These are phyloP conservation scores for Budorcas taxicolor DNA, from an alignment of 2,113 vertebrate genomes.

Conservation along the genomic window DNA sequence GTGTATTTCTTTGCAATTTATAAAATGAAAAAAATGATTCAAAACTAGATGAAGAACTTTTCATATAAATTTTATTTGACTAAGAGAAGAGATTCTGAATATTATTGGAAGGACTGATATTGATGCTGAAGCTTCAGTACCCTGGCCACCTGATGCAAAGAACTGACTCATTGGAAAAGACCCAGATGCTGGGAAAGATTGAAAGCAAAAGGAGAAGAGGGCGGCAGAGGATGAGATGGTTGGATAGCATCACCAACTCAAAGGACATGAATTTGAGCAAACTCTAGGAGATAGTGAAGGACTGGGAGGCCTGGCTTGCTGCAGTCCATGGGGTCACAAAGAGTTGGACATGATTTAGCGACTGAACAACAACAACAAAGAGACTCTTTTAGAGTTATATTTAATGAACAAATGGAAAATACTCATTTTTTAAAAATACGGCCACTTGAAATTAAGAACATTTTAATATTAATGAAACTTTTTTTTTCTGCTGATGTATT, in stretches of 20 bases:
- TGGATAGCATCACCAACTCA: background rate
- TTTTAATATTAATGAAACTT: background rate
- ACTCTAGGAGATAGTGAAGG: background rate
- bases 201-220: background rate
- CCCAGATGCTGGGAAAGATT: background rate
- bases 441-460: background rate
- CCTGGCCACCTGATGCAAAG: background rate
- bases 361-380: background rate
- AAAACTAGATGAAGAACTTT: background rate
- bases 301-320: background rate
- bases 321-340: accelerated
- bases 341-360: background rate
- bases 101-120: background rate
- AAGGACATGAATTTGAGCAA: background rate
- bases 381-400: background rate
- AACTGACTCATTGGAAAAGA: background rate
- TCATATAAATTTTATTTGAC: background rate
- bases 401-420: background rate
- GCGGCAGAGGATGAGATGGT: background rate
- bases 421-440: background rate
- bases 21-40: background rate
- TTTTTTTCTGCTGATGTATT: background rate
- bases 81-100: background rate
- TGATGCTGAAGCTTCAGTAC: background rate
- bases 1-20: background rate